A percentile compares a stretch with the other conserved stretches of the same genome.
phyloP scores from a whole-genome alignment of 2,797 vertebrate genomes.

The Myioborus melanocephalus region DNA sequence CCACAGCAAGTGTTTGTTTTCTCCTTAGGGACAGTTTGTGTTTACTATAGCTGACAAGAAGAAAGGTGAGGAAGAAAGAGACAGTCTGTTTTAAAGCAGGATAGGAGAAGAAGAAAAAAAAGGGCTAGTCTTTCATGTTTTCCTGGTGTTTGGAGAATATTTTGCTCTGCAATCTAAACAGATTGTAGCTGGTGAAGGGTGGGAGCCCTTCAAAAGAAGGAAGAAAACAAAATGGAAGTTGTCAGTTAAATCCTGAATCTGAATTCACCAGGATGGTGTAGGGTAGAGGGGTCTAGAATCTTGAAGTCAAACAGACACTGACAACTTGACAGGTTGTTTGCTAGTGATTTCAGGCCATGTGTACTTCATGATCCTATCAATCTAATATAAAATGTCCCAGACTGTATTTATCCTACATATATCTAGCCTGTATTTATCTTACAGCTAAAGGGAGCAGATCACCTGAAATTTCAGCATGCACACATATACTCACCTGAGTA shows the following conservation, averaged over 20 bases:
- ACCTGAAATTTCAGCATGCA: background rate
- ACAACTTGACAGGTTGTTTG: background rate
- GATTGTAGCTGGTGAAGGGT: background rate
- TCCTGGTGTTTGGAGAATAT: background rate
- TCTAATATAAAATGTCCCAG: background rate
- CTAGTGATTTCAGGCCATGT: background rate
- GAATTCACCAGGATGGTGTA: background rate
- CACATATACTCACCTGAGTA: background rate
- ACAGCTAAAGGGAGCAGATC: background rate
- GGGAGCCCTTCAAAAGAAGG: background rate
- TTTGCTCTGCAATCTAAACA: background rate
- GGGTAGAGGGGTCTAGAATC: background rate
- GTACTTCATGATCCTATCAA: background rate
- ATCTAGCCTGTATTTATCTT: background rate
- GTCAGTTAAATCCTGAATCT: background rate
- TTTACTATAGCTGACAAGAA: conserved; percentile 30
- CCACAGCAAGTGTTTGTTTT: conserved; percentile 38
- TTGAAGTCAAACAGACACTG: background rate
- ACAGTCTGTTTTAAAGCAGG: background rate
- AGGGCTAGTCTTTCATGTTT: background rate
- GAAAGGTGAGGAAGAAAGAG: conserved; percentile 25
- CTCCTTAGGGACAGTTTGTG: conserved; percentile 31
- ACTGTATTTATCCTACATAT: background rate
- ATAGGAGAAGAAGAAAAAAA: background rate
- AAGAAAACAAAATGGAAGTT: background rate